Base-by-base conservation (phyloP, 1,140 invertebrate genomes). In the Hormaphis cornu region DNA sequence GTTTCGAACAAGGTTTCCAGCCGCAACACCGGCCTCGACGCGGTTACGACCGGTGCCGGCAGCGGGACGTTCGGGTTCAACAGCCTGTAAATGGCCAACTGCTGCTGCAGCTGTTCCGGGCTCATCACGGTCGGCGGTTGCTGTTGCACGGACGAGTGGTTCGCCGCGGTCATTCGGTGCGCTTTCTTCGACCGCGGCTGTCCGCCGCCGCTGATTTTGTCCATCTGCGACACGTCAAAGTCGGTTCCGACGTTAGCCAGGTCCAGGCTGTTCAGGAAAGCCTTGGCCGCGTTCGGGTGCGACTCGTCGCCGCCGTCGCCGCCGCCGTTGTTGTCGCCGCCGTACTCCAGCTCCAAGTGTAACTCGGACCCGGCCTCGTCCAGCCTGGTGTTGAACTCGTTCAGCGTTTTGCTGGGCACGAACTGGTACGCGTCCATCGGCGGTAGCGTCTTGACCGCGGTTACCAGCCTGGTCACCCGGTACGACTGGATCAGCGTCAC, bases 331-430 rank as follows among this genome's bases (percentile, higher is more conserved):
- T 89, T 87, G 33, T 90, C 86, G 73, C 92, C 89, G 9, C 89
- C 86, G 73, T 90, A 89, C 74, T 93, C 89, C 14, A 93, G 77
- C 76, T 93, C 89, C 54, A 92, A 79, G 74, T 92, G 87, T 8
- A 93, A 76, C 77, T 93, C 90, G 2, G 89, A 91, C 1, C 89
- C 90, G n/a, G 90, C 89, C 79, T 92, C 89, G 75, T 93, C 89
- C 30, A 91, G 79, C 50, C 86, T 86, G 53, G 88, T 90, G 72
- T 92, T 91, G 77, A 93, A 92, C 76, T 95, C 91, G 73, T 90
- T 92, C 14, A 93, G 80, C 3, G 89, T 90, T 77, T 91, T 91
- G 71, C 89, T 90, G 0, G 89, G 89, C 28, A 89, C 87, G 74
- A 91, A 91, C 72, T 91, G 88, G 77, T 89, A 92, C 30, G 87